Percentiles rank a stretch among this genome's conserved stretches.
These are phyloP conservation scores for Drosophila recens DNA, from an alignment of 2,888 invertebrate species.

Conservation along the genomic window DNA sequence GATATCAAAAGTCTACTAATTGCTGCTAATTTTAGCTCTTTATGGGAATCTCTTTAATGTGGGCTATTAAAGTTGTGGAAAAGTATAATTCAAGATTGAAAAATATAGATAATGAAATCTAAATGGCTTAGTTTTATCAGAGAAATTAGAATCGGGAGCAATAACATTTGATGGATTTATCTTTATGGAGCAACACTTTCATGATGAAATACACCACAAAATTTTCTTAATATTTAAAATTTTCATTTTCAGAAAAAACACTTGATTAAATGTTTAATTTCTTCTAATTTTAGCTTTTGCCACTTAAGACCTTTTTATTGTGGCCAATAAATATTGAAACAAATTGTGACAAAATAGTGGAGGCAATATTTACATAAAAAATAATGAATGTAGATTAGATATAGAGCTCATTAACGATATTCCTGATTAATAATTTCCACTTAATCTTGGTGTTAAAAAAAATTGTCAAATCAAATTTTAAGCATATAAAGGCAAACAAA, in stretches of 20 bases:
- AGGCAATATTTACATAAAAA: too few species aligned
- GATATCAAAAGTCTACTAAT: slow-evolving; percentile 10
- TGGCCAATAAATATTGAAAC: background rate
- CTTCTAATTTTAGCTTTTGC: too few species aligned
- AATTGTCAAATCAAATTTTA: too few species aligned
- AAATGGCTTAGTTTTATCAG: background rate
- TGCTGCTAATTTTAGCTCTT: slow-evolving; percentile 3
- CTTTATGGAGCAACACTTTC: background rate
- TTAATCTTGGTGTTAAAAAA: too few species aligned
- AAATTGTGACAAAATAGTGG: background rate
- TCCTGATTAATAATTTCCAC: background rate
- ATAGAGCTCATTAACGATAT: background rate
- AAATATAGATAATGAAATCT: background rate
- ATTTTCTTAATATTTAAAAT: too few species aligned
- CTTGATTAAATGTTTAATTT: too few species aligned
- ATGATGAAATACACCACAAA: background rate
- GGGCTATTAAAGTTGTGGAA: background rate
- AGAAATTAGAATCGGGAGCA: slow-evolving; percentile 1
- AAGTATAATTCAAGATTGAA: background rate
- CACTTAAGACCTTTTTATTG: background rate
- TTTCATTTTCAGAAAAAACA: too few species aligned
- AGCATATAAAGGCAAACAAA: too few species aligned
- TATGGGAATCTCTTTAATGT: slow-evolving; percentile 6
- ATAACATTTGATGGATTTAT: slow-evolving; percentile 5
- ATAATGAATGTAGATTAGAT: background rate